phyloP scores from a whole-genome alignment of 2,888 invertebrate species.

The Drosophila rubida region DNA sequence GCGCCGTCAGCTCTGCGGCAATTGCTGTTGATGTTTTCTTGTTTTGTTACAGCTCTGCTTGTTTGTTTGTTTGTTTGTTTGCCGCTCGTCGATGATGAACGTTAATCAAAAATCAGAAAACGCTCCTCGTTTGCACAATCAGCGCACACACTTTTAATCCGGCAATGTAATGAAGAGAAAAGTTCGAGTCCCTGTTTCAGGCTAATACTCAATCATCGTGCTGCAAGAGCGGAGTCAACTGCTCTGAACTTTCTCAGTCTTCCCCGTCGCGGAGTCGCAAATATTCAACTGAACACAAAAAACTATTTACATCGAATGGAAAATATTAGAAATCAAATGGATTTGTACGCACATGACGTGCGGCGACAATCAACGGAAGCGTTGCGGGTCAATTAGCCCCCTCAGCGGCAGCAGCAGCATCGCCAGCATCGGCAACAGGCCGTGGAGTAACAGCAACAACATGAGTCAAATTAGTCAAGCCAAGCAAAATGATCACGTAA shows the following conservation, averaged over 20 bases:
- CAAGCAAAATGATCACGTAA: conserved; percentile 69
- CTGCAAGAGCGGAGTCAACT: conserved; percentile 17
- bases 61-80: conserved; percentile 34
- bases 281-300: conserved; percentile 33
- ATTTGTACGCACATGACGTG: conserved; percentile 62
- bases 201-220: conserved; percentile 3
- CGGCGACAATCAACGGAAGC: conserved; percentile 78
- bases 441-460: conserved; percentile 4
- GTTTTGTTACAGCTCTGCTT: conserved; percentile 41
- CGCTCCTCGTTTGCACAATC: conserved; percentile 63
- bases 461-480: conserved; percentile 69
- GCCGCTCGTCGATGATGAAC: conserved; percentile 51
- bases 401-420: conserved; percentile 15
- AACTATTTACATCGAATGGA: conserved; percentile 55
- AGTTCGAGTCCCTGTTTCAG: conserved; percentile 20
- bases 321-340: conserved; percentile 57
- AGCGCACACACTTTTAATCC: conserved; percentile 16
- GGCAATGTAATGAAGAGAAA: conserved; percentile 24
- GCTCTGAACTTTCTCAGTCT: conserved; percentile 63
- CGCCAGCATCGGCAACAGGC: conserved; percentile 15
- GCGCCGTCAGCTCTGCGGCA: background rate
- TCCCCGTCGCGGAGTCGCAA: conserved; percentile 25
- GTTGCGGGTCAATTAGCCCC: conserved; percentile 67
- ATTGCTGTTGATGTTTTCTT: conserved; percentile 42
- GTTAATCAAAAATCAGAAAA: conserved; percentile 62